Evolutionary conservation across 2,113 vertebrate species (phyloP).

Genomic region (Mastomys coucha): DNA sequence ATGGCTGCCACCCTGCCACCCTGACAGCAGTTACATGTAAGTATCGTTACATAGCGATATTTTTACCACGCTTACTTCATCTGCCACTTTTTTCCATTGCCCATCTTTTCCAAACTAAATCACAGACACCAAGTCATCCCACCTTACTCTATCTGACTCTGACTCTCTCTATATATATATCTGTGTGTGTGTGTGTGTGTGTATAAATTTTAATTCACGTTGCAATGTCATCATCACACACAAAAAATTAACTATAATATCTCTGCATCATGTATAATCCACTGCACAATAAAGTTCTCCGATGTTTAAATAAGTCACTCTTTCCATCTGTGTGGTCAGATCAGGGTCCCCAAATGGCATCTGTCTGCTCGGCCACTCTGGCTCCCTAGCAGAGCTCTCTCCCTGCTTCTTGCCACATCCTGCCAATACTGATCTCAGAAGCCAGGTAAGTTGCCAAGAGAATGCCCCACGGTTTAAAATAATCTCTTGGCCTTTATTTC

Average conservation of each 20-base stretch:
- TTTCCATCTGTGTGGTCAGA: neutral
- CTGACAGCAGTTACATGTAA: neutral
- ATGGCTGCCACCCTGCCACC: neutral
- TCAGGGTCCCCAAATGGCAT: neutral
- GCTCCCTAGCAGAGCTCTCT: neutral
- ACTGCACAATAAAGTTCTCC: conserved; percentile 12
- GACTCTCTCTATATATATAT: no score
- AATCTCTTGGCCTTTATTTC: conserved; percentile 35
- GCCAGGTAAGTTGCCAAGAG: neutral
- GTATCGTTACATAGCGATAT: neutral
- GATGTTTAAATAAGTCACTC: neutral
- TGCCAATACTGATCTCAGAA: neutral
- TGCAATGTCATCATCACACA: neutral
- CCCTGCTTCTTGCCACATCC: neutral
- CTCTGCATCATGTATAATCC: neutral
- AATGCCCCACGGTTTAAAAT: conserved; percentile 35
- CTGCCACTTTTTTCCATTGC: neutral
- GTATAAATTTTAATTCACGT: neutral
- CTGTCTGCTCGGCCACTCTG: neutral
- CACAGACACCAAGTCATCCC: neutral
- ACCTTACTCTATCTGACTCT: neutral
- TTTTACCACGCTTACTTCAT: conserved; percentile 15
- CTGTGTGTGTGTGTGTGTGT: no score
- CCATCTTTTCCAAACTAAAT: conserved; percentile 37
- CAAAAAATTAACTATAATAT: neutral